These are phyloP conservation scores for Leptobrachium ailaonicum DNA, from an alignment of 2,113 vertebrate species.

Conservation along the genomic window DNA sequence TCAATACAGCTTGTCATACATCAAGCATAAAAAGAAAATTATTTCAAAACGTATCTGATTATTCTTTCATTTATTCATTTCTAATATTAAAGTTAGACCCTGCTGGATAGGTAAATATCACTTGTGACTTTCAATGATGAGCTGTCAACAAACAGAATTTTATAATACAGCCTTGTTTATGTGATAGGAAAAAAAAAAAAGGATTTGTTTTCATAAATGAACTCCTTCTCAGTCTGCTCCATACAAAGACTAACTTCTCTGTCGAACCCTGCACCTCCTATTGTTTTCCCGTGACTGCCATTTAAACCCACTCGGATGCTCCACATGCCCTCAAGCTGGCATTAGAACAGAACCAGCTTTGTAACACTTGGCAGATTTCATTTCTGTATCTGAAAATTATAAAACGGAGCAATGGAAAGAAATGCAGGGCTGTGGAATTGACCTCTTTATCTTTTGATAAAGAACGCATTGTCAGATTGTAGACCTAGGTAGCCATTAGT, in stretches of 20 bases:
- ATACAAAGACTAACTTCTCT: slow-evolving; percentile 2
- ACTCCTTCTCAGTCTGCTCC: slow-evolving; percentile 32
- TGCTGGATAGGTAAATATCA: too few relatives aligned
- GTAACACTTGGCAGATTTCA: not conserved
- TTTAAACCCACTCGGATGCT: slow-evolving; percentile 29
- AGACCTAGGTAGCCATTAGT: not conserved
- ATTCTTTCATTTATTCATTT: too few relatives aligned
- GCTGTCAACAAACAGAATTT: too few relatives aligned
- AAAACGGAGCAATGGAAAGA: slow-evolving; percentile 6
- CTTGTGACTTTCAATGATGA: too few relatives aligned
- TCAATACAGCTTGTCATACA: too few relatives aligned
- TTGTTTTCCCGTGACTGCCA: slow-evolving; percentile 25
- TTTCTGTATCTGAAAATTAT: not conserved
- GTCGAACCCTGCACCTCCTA: not conserved
- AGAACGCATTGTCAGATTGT: not conserved
- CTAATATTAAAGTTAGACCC: too few relatives aligned
- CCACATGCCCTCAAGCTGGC: slow-evolving; percentile 19
- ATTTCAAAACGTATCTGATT: too few relatives aligned
- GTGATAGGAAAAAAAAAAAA: not conserved
- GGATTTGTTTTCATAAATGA: slow-evolving; percentile 28
- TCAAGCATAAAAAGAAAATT: too few relatives aligned
- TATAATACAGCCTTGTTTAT: not conserved
- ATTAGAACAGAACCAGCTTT: slow-evolving; percentile 6
- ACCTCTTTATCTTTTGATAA: not conserved
- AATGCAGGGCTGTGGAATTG: not conserved